Conservation (phyloP, 2,888 invertebrate species). For the Rhingia campestris region DNA sequence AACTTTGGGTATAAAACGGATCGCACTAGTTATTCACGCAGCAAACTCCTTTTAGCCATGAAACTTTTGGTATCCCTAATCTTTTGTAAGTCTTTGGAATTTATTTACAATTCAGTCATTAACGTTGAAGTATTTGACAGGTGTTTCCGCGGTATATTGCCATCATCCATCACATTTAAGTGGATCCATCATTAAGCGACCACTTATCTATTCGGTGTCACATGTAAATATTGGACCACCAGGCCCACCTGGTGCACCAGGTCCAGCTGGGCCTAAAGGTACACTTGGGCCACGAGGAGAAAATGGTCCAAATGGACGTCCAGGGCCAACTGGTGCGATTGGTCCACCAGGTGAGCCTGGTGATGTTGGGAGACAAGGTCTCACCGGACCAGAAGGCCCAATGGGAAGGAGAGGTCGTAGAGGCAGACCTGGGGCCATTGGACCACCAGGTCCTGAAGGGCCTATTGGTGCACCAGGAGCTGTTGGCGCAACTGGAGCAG, state of each 20-base stretch:
- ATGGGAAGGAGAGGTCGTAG: conserved; percentile 21
- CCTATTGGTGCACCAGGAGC: conserved; percentile 20
- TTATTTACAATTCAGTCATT: too few species aligned
- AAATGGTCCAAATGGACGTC: conserved; percentile 13
- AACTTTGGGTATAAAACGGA: too few species aligned
- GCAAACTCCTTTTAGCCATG: too few species aligned
- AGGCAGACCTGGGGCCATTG: conserved; percentile 24
- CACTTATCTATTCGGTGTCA: not conserved
- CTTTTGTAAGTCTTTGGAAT: too few species aligned
- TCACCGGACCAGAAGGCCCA: conserved; percentile 40
- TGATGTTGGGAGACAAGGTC: conserved; percentile 38
- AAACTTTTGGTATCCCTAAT: too few species aligned
- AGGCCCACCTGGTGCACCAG: conserved; percentile 65
- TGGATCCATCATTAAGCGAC: not conserved
- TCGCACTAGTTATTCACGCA: too few species aligned
- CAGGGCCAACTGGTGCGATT: conserved; percentile 34
- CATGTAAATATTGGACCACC: conserved; percentile 52
- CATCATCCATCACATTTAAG: not conserved
- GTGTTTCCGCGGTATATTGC: not conserved
- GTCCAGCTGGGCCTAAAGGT: conserved; percentile 33
- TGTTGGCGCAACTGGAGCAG: not conserved
- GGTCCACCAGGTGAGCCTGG: conserved; percentile 50
- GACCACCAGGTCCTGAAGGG: conserved; percentile 23
- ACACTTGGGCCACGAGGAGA: conserved; percentile 23
- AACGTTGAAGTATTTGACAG: not conserved